A percentile compares a stretch with the other conserved stretches of the same genome.
Conservation (phyloP, 2,113 vertebrate genomes). For the Syngnathus floridae region DNA sequence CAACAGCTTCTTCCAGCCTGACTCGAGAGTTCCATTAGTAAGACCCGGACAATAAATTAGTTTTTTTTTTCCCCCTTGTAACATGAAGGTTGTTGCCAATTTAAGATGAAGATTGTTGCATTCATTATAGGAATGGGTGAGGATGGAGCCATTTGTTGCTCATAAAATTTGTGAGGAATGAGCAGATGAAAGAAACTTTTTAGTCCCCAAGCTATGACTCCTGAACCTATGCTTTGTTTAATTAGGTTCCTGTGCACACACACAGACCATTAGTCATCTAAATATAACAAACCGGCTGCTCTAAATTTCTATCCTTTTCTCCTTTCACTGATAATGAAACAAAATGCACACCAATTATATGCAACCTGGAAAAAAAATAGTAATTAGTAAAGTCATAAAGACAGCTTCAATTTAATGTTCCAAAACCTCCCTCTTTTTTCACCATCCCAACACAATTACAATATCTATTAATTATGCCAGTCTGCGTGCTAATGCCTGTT, state of each 20-base stretch:
- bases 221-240: constrained; percentile 56
- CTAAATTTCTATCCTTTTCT: constrained; percentile 50
- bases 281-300: constrained; percentile 53
- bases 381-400: constrained; percentile 31
- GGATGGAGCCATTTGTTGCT: constrained; percentile 2
- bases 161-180: constrained; percentile 20
- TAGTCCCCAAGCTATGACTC: constrained; percentile 28
- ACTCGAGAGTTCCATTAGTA: background rate
- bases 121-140: constrained; percentile 32
- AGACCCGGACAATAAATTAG: background rate
- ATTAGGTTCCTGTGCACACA: constrained; percentile 36
- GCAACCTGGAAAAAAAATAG: constrained; percentile 12
- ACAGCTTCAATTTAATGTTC: background rate
- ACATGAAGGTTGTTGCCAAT: background rate
- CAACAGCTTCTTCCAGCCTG: background rate
- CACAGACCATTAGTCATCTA: constrained; percentile 56
- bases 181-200: constrained; percentile 19
- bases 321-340: constrained; percentile 30
- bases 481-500: constrained; percentile 41
- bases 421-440: background rate
- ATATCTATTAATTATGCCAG: constrained; percentile 39
- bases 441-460: background rate
- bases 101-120: background rate
- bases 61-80: background rate
- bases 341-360: constrained; percentile 20